These are phyloP conservation scores for Congeria kusceri DNA, from an alignment of 2,888 invertebrate genomes.

Conservation along the genomic window DNA sequence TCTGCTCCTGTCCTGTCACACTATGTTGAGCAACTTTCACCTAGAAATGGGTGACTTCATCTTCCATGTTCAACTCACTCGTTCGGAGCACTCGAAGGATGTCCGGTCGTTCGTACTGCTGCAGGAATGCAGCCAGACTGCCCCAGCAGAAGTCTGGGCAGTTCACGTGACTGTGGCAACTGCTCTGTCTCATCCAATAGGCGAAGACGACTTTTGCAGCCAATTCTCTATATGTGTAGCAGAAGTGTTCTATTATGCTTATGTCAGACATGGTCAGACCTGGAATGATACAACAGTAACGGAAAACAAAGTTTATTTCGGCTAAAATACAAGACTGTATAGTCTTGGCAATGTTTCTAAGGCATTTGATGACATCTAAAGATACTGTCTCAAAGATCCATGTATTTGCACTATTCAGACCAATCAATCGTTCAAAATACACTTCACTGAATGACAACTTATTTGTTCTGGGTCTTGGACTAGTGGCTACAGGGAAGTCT, in stretches of 20 bases:
- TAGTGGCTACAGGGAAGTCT: no score
- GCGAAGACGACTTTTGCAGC: constrained; percentile 48
- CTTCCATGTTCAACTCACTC: neutral
- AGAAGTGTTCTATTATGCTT: constrained; percentile 65
- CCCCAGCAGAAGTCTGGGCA: constrained; percentile 1
- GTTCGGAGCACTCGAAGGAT: neutral
- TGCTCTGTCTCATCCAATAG: constrained; percentile 54
- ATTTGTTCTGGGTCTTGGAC: no score
- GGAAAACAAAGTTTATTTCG: neutral
- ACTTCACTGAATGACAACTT: no score
- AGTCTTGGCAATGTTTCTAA: no score
- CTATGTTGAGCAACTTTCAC: neutral
- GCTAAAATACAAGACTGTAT: neutral
- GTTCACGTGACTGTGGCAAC: neutral
- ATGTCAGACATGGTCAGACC: constrained; percentile 55
- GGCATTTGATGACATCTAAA: no score
- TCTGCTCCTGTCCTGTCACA: no score
- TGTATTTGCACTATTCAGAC: no score
- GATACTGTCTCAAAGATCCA: neutral
- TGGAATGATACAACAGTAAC: constrained; percentile 22
- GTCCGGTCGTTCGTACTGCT: neutral
- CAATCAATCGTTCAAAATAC: no score
- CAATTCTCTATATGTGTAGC: constrained; percentile 60
- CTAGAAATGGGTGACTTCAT: neutral
- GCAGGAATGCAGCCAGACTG: neutral